Evolutionary conservation across 2,113 vertebrate species (phyloP), one percentile per base, ranked within the genome.

Genomic region (Tichodroma muraria): DNA sequence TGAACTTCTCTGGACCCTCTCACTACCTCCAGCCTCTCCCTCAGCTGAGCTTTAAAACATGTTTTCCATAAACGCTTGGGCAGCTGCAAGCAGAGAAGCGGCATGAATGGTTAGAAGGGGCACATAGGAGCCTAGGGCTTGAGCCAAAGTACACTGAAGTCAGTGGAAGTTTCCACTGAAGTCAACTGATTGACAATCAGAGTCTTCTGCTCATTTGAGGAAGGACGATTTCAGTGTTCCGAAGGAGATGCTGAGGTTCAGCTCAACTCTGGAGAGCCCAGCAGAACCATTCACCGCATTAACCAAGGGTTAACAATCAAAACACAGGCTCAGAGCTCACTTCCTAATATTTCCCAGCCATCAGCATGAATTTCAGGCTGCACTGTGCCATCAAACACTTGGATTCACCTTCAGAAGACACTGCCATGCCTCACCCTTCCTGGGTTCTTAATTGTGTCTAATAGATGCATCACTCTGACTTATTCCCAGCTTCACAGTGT

Each of bases 121-220:
- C 24, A 71, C 56, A 59, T 1, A 60, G 3, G 2, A 85, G 57
- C 56, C 24, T 14, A 75, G 80, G 80, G 47, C 66, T 77, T 5
- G 23, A 85, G 82, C 88, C 90, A 92, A n/a, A 83, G 54, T 6
- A 38, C 76, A 35, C 3, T 53, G 61, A 64, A 95, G 85, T 40
- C 83, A 64, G 89, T 93, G 90, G 92, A 95, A 96, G 70, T 90
- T 94, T 96, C 92, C 95, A 91, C 85, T 90, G 82, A 63, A 70
- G 85, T 30, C 50, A 13, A 54, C 0, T 52, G 44, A 49, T 17
- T 50, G 88, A 52, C 16, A 54, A 35, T 30, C 75, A 60, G 71
- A 54, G 61, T 25, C 85, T 60, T 57, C 71, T 82, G 70, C 71
- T 82, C 30, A 15, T 31, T 13, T 70, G 38, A 31, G 33, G 47